Evolutionary conservation across 2,888 invertebrate species (phyloP), one percentile per base, ranked within the genome.

Genomic region (Lasioglossum zephyrum): DNA sequence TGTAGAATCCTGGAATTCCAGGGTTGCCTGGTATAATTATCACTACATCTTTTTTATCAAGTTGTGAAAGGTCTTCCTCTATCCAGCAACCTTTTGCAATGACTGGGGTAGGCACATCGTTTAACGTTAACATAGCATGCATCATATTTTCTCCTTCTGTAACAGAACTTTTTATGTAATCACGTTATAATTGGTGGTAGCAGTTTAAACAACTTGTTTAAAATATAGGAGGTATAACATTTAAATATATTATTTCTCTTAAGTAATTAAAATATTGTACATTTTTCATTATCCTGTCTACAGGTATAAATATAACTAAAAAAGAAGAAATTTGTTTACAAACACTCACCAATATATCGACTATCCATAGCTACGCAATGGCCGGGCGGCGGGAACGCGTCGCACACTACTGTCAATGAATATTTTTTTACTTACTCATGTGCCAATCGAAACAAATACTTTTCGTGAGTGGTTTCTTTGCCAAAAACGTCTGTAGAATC

Each of bases 1-100:
- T 96, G 93, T 99, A 99, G 95, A 97, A 99, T 84, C 97, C 97
- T 0, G 97, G 96, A 41, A 98, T 94, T 3, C 99, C 99, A 13
- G 99, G 99, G 96, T 99, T 99, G 53, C 99, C 98, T 44, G 98
- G 97, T 87, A 98, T 96, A 87, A 97, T 96, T 73, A 98, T 92
- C 70, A 98, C 96, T 16, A 98, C 94, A 94, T 97, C 96, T 87
- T 96, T 95, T 60, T 96, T 96, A 73, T 77, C 87, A 66, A 73
- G 44, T 1, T 73, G 57, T 18, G 75, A 13, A n/a, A 86, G 73
- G 0, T 77, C 85, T 66, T 90, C 84, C 91, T 97, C 96, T 39
- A 97, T 95, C 96, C 96, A 96, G 86, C 96, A 96, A 31, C 98
- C 98, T 96, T 96, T 97, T 9, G 97, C 97, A 79, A 97, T 95